phyloP scores from a whole-genome alignment of 2,113 vertebrate species.

The Daphoenositta chrysoptera region DNA sequence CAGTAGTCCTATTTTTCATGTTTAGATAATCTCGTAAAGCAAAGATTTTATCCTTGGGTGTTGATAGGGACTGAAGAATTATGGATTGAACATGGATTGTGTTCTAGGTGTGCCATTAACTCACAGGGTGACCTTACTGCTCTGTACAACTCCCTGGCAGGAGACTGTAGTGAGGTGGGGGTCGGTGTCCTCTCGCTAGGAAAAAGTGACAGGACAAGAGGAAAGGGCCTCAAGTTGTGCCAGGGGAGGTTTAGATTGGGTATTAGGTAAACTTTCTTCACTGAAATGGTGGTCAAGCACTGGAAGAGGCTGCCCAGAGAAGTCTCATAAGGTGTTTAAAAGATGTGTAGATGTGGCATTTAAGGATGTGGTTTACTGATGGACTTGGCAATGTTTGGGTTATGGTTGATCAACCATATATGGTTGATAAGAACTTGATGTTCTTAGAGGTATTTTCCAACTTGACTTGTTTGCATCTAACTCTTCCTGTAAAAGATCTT shows the following conservation, averaged over 20 bases:
- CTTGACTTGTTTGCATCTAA: not conserved
- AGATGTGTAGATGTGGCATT: not conserved
- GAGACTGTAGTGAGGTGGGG: not conserved
- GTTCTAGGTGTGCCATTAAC: not conserved
- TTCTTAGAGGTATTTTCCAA: not conserved
- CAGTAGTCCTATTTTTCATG: not conserved
- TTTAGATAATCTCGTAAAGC: not conserved
- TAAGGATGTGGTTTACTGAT: not conserved
- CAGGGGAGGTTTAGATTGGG: not conserved
- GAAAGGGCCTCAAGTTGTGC: not conserved
- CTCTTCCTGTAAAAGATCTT: not conserved
- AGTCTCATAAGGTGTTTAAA: not conserved
- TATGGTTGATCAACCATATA: too few relatives aligned
- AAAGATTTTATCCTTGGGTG: not conserved
- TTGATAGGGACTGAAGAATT: not conserved
- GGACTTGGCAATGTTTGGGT: not conserved
- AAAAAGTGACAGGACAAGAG: not conserved
- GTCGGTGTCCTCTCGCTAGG: not conserved
- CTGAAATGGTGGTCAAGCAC: not conserved
- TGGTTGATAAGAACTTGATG: too few relatives aligned
- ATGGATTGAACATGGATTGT: not conserved
- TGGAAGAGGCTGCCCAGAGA: not conserved
- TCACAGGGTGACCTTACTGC: not conserved
- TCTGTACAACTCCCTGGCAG: not conserved
- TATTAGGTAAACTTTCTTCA: not conserved